Conservation (phyloP, 2,888 invertebrate species). For the Diarsia brunnea region DNA sequence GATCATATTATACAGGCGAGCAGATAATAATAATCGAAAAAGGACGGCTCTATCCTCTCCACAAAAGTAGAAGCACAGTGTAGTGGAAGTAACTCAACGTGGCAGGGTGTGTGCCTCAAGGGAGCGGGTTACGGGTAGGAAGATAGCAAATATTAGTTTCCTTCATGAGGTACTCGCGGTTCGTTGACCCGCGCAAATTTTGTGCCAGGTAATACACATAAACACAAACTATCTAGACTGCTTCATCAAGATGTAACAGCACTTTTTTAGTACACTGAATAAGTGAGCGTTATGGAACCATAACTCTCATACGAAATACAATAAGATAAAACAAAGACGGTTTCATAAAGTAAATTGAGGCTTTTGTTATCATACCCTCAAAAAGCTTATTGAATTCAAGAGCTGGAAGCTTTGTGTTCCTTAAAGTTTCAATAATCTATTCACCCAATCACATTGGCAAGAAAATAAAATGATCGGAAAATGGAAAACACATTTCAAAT, state of each 20-base stretch:
- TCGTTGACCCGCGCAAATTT: constrained; percentile 87
- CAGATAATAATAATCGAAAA: constrained; percentile 60
- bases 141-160: constrained; percentile 88
- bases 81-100: constrained; percentile 84
- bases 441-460: background rate
- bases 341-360: background rate
- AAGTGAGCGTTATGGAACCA: constrained; percentile 22
- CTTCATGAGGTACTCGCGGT: constrained; percentile 83
- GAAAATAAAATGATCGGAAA: background rate
- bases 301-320: constrained; percentile 10
- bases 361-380: background rate
- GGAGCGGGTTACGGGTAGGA: constrained; percentile 79
- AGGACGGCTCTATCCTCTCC: constrained; percentile 56
- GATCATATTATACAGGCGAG: constrained; percentile 45
- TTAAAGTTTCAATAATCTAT: background rate
- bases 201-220: constrained; percentile 71
- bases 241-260: constrained; percentile 57
- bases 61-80: constrained; percentile 75
- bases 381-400: background rate
- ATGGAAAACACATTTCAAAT: background rate
- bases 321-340: background rate
- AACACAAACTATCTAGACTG: constrained; percentile 75
- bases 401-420: background rate
- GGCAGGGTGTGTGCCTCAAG: constrained; percentile 83
- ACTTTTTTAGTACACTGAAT: constrained; percentile 32